Base-by-base conservation (phyloP, 1,140 invertebrate species). In the Ephestia elutella region DNA sequence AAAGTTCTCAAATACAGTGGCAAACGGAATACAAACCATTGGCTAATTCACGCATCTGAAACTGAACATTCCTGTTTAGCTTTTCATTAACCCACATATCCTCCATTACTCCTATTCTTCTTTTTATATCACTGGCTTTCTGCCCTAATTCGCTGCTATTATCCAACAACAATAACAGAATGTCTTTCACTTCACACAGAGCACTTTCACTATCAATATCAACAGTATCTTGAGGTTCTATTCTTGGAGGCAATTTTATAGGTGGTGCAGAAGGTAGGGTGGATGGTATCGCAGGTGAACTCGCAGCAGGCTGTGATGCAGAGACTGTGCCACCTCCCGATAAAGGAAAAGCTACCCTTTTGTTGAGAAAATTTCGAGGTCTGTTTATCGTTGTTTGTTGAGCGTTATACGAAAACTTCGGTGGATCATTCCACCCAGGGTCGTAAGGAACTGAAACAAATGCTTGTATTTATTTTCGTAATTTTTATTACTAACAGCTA, bases 391-490 rank as follows among this genome's bases (percentile, higher is more conserved):
- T 79, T 7, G 76, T 64, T 56, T 83, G 77, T 59, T 83, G 79
- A 18, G 75, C 57, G 56, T 78, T 86, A 35, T 85, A 89, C 8
- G 86, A 73, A 56, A 90, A 81, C 38, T 76, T 84, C 18, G 90
- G 90, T n/a, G 90, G 90, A 70, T 91, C 90, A 65, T 91, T 91
- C 90, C 90, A 91, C 10, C 90, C 90, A 28, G 90, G 90, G 64
- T 90, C 89, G 50, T 80, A 83, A 13, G 78, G 62, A 17, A 71
- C 86, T 89, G 71, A 56, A 87, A 83, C 63, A 21, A 70, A 60
- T 57, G 18, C 11, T 53, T 32, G 21, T 25, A 25, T 25, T 25
- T 25, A 25, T 25, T 25, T 25, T 25, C 21, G 7, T 25, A 25
- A 25, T 25, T 25, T 25, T n/a, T n/a, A n/a, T n/a, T 32, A 9